Percentiles rank a stretch among this genome's conserved stretches.
These are phyloP conservation scores for Hycleus phaleratus DNA, from an alignment of 1,140 invertebrate species.

Conservation along the genomic window DNA sequence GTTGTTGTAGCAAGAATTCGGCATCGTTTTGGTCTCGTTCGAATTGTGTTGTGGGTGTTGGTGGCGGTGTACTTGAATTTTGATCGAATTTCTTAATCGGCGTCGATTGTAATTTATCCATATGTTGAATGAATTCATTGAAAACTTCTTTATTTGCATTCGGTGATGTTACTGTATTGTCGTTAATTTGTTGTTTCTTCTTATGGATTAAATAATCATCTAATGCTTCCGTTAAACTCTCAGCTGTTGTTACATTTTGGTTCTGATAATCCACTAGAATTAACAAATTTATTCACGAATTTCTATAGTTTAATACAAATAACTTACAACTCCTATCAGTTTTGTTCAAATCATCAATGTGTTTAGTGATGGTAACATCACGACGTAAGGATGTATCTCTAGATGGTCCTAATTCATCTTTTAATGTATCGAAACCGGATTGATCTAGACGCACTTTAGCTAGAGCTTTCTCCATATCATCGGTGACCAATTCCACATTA, in stretches of 20 bases:
- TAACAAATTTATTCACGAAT: not conserved
- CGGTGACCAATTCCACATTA: constrained; percentile 69
- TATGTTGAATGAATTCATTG: constrained; percentile 33
- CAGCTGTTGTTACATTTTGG: constrained; percentile 25
- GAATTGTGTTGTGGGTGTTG: constrained; percentile 31
- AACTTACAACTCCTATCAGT: constrained; percentile 35
- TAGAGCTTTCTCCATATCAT: constrained; percentile 70
- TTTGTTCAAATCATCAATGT: constrained; percentile 35
- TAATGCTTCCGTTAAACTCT: constrained; percentile 34
- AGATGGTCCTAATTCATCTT: constrained; percentile 63
- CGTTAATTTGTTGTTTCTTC: constrained; percentile 17
- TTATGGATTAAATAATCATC: constrained; percentile 34
- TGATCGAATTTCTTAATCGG: constrained; percentile 16
- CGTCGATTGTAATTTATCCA: constrained; percentile 30
- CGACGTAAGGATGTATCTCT: constrained; percentile 51
- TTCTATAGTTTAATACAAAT: not conserved
- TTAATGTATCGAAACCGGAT: constrained; percentile 66
- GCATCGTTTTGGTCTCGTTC: constrained; percentile 10
- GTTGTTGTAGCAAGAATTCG: not conserved
- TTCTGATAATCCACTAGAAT: constrained; percentile 17
- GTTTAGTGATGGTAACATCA: constrained; percentile 51
- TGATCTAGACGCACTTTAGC: constrained; percentile 69
- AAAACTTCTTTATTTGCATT: constrained; percentile 32
- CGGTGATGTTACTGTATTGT: constrained; percentile 2
- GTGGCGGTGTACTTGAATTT: constrained; percentile 32